Conservation (phyloP, 1,140 invertebrate genomes). For the Drosophila santomea region DNA sequence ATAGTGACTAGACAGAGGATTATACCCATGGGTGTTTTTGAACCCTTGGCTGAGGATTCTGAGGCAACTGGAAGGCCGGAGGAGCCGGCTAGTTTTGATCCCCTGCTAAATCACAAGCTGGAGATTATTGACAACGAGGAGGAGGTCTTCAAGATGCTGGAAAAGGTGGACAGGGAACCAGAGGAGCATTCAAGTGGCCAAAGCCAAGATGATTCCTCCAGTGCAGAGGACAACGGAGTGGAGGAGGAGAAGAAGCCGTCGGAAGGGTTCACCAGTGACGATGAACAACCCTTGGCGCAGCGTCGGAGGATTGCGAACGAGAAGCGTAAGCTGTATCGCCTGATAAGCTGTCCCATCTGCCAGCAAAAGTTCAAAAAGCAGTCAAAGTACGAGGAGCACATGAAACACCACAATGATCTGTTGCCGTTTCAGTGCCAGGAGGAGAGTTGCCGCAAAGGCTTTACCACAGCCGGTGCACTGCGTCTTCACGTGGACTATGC, state of each 20-base stretch:
- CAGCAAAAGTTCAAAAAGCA: slow-evolving; percentile 75
- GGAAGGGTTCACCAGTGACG: slow-evolving; percentile 42
- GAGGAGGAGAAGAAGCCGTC: neutral
- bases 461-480: slow-evolving; percentile 72
- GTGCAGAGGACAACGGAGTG: slow-evolving; percentile 23
- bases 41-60: slow-evolving; percentile 29
- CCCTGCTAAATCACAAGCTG: slow-evolving; percentile 65
- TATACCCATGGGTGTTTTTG: slow-evolving; percentile 24
- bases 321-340: slow-evolving; percentile 32
- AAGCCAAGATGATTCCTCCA: neutral
- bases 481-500: slow-evolving; percentile 76
- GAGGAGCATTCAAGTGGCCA: neutral
- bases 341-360: slow-evolving; percentile 69
- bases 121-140: slow-evolving; percentile 76
- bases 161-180: slow-evolving; percentile 64
- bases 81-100: slow-evolving; percentile 62
- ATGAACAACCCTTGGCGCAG: slow-evolving; percentile 63
- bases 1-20: slow-evolving; percentile 50
- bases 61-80: slow-evolving; percentile 37
- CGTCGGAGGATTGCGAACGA: slow-evolving; percentile 14
- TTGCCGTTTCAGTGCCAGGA: slow-evolving; percentile 71
- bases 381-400: slow-evolving; percentile 72
- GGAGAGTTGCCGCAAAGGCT: slow-evolving; percentile 67
- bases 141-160: slow-evolving; percentile 76
- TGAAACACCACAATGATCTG: slow-evolving; percentile 77